Conservation (phyloP, 2,888 invertebrate genomes). For the Cephonodes hylas region DNA sequence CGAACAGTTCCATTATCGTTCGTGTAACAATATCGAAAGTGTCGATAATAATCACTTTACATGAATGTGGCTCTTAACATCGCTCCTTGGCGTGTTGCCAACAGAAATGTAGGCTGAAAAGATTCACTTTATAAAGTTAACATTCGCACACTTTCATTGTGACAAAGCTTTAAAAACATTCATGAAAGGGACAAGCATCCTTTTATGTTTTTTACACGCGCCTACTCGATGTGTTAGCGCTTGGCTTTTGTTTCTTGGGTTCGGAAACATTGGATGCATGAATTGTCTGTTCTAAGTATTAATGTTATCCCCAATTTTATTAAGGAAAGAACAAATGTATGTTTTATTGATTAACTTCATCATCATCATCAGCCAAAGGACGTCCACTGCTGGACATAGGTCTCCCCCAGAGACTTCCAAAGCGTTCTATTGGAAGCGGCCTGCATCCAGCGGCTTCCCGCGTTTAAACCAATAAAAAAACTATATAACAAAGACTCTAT, state of each 20-base stretch:
- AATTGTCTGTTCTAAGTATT: too few species aligned
- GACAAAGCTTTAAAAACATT: slow-evolving; percentile 22
- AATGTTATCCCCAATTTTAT: too few species aligned
- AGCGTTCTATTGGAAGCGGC: too few species aligned
- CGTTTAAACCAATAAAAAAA: too few species aligned
- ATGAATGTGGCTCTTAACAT: slow-evolving; percentile 36
- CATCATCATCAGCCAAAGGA: too few species aligned
- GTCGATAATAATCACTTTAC: slow-evolving; percentile 30
- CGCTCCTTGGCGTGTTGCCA: slow-evolving; percentile 47
- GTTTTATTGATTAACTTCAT: too few species aligned
- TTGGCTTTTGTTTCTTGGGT: not conserved
- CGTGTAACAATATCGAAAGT: slow-evolving; percentile 25
- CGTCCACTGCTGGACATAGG: too few species aligned
- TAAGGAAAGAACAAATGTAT: too few species aligned
- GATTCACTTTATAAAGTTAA: slow-evolving; percentile 38
- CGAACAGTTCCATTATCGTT: not conserved
- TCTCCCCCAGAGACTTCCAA: too few species aligned
- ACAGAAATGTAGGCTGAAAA: slow-evolving; percentile 50
- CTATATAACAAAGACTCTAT: too few species aligned
- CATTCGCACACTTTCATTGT: slow-evolving; percentile 31
- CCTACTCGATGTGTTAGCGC: not conserved
- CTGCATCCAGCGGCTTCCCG: too few species aligned
- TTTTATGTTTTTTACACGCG: slow-evolving; percentile 9
- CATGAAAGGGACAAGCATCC: slow-evolving; percentile 15
- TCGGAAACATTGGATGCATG: not conserved